These are phyloP conservation scores for Dermochelys coriacea DNA, from an alignment of 2,797 vertebrate species.

Conservation along the genomic window DNA sequence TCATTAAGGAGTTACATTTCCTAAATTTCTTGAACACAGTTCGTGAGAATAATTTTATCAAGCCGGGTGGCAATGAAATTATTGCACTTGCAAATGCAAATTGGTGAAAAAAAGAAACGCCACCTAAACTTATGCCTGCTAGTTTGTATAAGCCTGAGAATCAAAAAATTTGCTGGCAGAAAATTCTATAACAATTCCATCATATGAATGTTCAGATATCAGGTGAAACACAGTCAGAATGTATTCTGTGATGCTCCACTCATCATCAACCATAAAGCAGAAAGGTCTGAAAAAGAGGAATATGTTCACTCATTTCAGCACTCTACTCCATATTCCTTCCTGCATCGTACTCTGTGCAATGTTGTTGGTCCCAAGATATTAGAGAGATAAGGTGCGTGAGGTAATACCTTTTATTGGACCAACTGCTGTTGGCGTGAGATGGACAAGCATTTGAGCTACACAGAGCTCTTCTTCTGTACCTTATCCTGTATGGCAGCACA, in stretches of 20 bases:
- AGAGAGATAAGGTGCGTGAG: neutral
- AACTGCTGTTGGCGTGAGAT: neutral
- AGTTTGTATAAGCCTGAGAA: constrained; percentile 11
- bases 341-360: neutral
- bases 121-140: constrained; percentile 4
- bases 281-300: constrained; percentile 33
- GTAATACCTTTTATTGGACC: neutral
- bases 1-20: neutral
- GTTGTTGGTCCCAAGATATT: neutral
- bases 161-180: constrained; percentile 8
- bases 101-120: neutral
- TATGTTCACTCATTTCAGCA: neutral
- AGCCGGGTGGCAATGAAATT: neutral
- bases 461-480: neutral
- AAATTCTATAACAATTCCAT: constrained; percentile 11
- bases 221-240: constrained; percentile 45
- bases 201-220: constrained; percentile 43
- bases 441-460: neutral
- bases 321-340: neutral
- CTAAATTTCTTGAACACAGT: constrained; percentile 10
- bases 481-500: neutral
- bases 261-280: constrained; percentile 36
- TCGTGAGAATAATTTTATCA: constrained; percentile 9
- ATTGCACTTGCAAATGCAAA: constrained; percentile 10
- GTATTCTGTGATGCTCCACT: constrained; percentile 45